phyloP scores from a whole-genome alignment of 2,113 vertebrate species.

The Tragulus kanchil region DNA sequence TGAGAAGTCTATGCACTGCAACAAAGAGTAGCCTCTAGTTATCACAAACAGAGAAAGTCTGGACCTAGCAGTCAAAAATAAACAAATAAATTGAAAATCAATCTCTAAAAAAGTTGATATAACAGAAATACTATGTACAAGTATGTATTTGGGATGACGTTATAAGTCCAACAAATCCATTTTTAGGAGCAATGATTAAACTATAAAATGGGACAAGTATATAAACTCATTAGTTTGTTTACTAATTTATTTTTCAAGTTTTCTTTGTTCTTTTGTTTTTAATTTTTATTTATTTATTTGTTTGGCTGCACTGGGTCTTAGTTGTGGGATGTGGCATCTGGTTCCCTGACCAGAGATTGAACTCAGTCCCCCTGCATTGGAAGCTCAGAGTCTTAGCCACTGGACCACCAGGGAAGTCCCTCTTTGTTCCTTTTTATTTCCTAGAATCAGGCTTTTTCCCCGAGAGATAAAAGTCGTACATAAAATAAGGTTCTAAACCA shows the following conservation, averaged over 20 bases:
- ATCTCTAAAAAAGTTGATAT: background rate
- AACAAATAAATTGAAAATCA: background rate
- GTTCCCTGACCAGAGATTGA: too few species aligned
- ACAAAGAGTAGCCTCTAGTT: background rate
- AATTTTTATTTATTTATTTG: too few species aligned
- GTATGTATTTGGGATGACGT: background rate
- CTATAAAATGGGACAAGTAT: background rate
- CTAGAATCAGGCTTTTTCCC: background rate
- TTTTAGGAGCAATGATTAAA: too few species aligned
- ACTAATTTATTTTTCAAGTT: background rate
- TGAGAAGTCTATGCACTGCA: background rate
- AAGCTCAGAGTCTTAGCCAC: too few species aligned
- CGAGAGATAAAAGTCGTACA: background rate
- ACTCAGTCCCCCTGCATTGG: too few species aligned
- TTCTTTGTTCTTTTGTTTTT: too few species aligned
- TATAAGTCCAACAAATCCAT: conserved; percentile 18
- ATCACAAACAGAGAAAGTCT: background rate
- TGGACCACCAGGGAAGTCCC: too few species aligned
- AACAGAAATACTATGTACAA: conserved; percentile 29
- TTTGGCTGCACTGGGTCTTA: too few species aligned
- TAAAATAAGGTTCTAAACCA: background rate
- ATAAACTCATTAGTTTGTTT: background rate
- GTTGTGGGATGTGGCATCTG: too few species aligned
- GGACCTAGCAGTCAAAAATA: background rate
- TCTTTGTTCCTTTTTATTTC: background rate